A percentile compares a stretch with the other conserved stretches of the same genome.
Conservation (phyloP, 1,140 invertebrate genomes). For the Pantala flavescens region DNA sequence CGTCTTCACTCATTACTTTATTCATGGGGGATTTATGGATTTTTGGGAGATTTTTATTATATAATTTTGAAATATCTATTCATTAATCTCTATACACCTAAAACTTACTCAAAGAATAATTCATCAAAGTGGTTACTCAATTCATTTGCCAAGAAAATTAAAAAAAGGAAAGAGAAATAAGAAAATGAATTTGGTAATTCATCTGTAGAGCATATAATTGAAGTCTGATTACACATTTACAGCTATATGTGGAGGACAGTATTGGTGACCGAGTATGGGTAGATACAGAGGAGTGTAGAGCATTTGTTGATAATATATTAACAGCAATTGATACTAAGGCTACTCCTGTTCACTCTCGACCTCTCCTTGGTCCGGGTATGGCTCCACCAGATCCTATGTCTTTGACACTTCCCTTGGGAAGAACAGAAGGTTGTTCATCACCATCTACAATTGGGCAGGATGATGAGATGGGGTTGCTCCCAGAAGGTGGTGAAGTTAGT, state of each 20-base stretch:
- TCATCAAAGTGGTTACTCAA: too few relatives aligned
- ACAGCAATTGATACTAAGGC: conserved; percentile 75
- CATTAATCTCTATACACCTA: too few relatives aligned
- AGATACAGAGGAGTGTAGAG: conserved; percentile 80
- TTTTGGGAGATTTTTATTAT: too few relatives aligned
- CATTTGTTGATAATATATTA: conserved; percentile 85
- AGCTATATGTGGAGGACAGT: conserved; percentile 90
- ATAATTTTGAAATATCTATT: too few relatives aligned
- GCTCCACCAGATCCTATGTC: conserved; percentile 28
- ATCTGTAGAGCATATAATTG: too few relatives aligned
- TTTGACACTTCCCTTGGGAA: conserved; percentile 5
- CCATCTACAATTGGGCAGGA: conserved; percentile 44
- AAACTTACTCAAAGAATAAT: too few relatives aligned
- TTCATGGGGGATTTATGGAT: too few relatives aligned
- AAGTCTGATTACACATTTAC: conserved; percentile 27
- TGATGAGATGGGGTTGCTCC: conserved; percentile 38
- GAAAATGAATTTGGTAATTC: too few relatives aligned
- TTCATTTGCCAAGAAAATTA: too few relatives aligned
- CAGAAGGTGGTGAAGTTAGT: conserved; percentile 19
- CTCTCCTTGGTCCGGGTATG: conserved; percentile 46
- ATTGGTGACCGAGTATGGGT: conserved; percentile 87
- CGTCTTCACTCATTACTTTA: too few relatives aligned
- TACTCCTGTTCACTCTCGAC: conserved; percentile 44
- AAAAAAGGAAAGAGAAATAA: too few relatives aligned
- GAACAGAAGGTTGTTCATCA: conserved; percentile 28